These are phyloP conservation scores for Trichonephila inaurata DNA, from an alignment of 1,140 invertebrate species.

Conservation along the genomic window DNA sequence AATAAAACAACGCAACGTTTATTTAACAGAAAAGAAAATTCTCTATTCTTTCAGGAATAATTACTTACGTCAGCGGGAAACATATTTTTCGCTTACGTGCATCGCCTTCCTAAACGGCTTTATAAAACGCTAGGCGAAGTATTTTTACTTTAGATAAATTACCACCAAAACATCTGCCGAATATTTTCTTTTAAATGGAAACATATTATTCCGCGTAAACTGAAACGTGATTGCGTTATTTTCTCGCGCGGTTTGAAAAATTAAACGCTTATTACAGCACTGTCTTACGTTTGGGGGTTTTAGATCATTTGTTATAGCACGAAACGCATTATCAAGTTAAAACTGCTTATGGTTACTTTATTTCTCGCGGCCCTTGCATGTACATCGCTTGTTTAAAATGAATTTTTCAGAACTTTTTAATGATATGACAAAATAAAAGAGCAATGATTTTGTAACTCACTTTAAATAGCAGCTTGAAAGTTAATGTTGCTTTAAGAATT, in stretches of 20 bases:
- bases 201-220: neutral
- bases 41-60: neutral
- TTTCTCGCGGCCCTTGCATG: neutral
- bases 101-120: neutral
- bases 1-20: too few species aligned
- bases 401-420: neutral
- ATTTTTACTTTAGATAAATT: neutral
- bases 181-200: constrained; percentile 18
- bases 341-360: neutral
- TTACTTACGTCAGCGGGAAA: neutral
- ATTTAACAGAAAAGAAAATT: too few species aligned
- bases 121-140: neutral
- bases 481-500: too few species aligned
- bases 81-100: neutral
- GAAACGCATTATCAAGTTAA: neutral
- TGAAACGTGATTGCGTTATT: neutral
- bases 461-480: too few species aligned
- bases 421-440: neutral
- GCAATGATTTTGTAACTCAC: neutral
- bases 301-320: neutral
- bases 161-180: neutral
- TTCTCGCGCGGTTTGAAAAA: neutral
- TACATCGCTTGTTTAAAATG: neutral
- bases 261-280: neutral
- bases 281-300: neutral